Evolutionary conservation across 2,113 vertebrate species (phyloP).

Genomic region (Electrona antarctica): DNA sequence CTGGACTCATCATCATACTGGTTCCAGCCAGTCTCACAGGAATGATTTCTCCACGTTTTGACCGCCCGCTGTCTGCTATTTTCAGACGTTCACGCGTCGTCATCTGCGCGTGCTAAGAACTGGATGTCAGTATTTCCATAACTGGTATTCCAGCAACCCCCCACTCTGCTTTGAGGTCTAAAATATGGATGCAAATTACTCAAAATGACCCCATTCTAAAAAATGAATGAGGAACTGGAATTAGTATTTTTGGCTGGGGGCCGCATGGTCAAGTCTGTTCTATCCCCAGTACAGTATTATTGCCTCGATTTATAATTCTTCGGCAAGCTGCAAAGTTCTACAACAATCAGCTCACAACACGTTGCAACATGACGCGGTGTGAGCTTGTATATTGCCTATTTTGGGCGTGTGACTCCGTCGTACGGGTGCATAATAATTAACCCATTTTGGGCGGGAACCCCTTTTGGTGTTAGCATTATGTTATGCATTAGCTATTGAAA

Average conservation of each 20-base stretch:
- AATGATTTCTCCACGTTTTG: conserved; percentile 1
- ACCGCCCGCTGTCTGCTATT: conserved; percentile 8
- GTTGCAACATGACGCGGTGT: no score
- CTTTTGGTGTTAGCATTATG: no score
- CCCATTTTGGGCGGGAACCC: no score
- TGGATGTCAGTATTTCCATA: conserved; percentile 13
- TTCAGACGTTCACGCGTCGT: neutral
- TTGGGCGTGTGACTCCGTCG: no score
- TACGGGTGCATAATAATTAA: no score
- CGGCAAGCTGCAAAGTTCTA: no score
- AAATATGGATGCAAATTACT: conserved; percentile 28
- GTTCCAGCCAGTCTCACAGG: conserved; percentile 1
- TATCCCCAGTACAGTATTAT: conserved; percentile 17
- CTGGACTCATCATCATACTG: neutral
- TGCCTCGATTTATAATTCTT: no score
- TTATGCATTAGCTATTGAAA: no score
- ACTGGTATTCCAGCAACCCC: conserved; percentile 9
- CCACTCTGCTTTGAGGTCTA: conserved; percentile 8
- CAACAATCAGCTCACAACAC: no score
- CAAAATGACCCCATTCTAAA: conserved; percentile 35
- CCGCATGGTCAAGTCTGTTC: conserved; percentile 33
- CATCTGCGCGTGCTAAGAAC: conserved; percentile 4
- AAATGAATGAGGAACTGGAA: conserved; percentile 26
- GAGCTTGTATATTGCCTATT: no score
- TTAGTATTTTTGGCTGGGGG: conserved; percentile 25